Conservation (phyloP, 2,888 invertebrate species). For the Agonopterix arenella region DNA sequence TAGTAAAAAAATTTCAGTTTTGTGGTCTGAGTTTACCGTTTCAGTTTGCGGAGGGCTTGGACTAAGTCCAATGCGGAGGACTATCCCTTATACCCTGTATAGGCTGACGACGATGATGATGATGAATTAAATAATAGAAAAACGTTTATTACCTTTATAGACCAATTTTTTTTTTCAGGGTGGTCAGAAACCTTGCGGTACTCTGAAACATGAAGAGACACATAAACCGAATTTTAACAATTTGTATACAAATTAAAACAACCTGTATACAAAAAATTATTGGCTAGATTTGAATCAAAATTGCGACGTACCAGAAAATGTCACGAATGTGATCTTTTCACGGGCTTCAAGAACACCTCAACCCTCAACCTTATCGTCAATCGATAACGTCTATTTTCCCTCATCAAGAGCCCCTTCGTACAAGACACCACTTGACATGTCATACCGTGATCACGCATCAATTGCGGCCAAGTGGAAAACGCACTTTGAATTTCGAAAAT, state of each 20-base stretch:
- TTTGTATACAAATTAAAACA: constrained; percentile 18
- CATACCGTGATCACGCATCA: constrained; percentile 70
- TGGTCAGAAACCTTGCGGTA: too few species aligned
- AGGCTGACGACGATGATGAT: too few species aligned
- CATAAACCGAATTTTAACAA: too few species aligned
- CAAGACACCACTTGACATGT: constrained; percentile 42
- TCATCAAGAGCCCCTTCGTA: constrained; percentile 24
- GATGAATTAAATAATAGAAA: too few species aligned
- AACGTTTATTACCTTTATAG: too few species aligned
- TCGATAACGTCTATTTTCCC: constrained; percentile 5
- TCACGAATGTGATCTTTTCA: constrained; percentile 69
- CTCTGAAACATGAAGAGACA: too few species aligned
- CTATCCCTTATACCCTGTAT: too few species aligned
- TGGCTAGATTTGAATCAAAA: constrained; percentile 61
- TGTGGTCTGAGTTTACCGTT: too few species aligned
- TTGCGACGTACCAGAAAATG: constrained; percentile 44
- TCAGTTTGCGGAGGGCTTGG: too few species aligned
- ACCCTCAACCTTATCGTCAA: constrained; percentile 17
- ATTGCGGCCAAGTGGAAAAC: constrained; percentile 44
- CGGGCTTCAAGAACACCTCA: constrained; percentile 20
- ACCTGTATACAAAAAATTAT: constrained; percentile 47
- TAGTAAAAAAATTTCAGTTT: too few species aligned
- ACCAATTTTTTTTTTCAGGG: too few species aligned
- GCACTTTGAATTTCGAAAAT: constrained; percentile 47
- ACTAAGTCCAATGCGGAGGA: too few species aligned